Evolutionary conservation across 1,140 invertebrate genomes (phyloP).

Genomic region (Formica exsecta): DNA sequence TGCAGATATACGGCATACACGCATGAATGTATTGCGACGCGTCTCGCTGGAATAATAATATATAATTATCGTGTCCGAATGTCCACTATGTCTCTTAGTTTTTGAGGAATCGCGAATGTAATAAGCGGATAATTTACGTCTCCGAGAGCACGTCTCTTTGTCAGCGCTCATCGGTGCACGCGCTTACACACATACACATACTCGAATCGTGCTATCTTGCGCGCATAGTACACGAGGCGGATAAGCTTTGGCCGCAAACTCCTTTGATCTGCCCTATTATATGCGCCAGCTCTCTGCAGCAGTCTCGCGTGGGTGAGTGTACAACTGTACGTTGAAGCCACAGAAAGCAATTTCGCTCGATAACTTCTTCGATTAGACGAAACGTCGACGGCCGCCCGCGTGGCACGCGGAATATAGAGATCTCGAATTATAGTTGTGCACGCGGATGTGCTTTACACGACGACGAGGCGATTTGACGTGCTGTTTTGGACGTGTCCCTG

Average conservation of each 20-base stretch:
- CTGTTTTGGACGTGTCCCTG: neutral
- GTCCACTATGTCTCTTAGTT: neutral
- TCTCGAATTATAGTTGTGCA: constrained; percentile 35
- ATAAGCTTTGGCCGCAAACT: constrained; percentile 59
- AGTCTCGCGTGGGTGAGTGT: constrained; percentile 14
- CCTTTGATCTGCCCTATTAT: constrained; percentile 70
- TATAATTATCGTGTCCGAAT: constrained; percentile 21
- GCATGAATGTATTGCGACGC: neutral
- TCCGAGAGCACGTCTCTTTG: constrained; percentile 44
- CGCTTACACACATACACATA: neutral
- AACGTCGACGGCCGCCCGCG: constrained; percentile 28
- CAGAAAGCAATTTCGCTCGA: constrained; percentile 74
- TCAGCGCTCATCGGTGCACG: constrained; percentile 11
- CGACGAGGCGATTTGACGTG: constrained; percentile 19
- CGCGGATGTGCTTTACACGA: constrained; percentile 14
- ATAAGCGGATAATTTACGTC: constrained; percentile 61
- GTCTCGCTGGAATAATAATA: constrained; percentile 17
- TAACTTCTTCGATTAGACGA: constrained; percentile 71
- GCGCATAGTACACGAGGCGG: constrained; percentile 28
- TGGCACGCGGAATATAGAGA: neutral
- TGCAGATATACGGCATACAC: neutral
- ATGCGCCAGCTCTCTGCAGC: constrained; percentile 59
- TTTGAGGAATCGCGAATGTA: constrained; percentile 44
- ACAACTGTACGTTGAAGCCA: constrained; percentile 56
- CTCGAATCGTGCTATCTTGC: constrained; percentile 39